A percentile compares a stretch with the other conserved stretches of the same genome.
Conservation (phyloP, 2,888 invertebrate species). For the Harmothoe impar region DNA sequence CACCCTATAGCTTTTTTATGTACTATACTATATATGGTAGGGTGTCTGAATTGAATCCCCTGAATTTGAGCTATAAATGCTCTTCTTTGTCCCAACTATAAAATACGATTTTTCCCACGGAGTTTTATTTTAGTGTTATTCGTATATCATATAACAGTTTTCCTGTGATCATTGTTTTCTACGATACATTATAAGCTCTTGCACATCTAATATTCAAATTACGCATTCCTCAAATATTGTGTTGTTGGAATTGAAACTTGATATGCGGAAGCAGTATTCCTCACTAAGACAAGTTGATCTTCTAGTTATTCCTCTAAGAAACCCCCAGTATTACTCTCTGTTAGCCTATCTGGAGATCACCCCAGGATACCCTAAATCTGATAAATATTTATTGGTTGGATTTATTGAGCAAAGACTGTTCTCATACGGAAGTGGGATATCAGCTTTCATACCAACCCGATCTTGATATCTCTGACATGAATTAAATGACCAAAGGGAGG, state of each 20-base stretch:
- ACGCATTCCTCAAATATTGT: too few relatives aligned
- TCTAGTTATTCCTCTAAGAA: background rate
- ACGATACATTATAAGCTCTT: too few relatives aligned
- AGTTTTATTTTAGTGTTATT: too few relatives aligned
- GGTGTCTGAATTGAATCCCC: too few relatives aligned
- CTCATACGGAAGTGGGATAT: background rate
- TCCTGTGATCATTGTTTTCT: too few relatives aligned
- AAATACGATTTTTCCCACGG: too few relatives aligned
- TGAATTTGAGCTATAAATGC: too few relatives aligned
- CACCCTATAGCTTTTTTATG: background rate
- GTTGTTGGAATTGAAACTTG: background rate
- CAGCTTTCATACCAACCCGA: background rate
- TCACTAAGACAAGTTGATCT: background rate
- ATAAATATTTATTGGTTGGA: background rate
- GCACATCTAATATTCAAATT: too few relatives aligned
- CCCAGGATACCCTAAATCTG: background rate
- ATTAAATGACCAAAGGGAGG: constrained; percentile 21
- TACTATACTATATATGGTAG: too few relatives aligned
- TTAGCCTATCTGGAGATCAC: background rate
- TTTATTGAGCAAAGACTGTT: background rate
- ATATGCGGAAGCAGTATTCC: background rate
- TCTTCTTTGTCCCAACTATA: too few relatives aligned
- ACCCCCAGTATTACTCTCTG: background rate
- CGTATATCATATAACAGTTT: too few relatives aligned
- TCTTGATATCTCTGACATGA: background rate